Base-by-base conservation (phyloP, 2,888 invertebrate genomes). In the Stomorhina lunata region DNA sequence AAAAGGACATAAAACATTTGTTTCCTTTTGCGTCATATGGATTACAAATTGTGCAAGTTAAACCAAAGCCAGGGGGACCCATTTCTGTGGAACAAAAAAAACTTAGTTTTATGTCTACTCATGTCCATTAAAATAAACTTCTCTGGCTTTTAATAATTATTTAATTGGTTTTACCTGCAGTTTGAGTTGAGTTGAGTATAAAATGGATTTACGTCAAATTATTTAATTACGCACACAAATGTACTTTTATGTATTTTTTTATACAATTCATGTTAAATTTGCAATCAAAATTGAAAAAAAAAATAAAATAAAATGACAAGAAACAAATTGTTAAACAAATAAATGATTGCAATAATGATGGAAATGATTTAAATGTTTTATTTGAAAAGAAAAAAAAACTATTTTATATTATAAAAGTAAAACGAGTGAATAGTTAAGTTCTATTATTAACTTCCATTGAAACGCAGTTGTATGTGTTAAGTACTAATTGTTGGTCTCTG, bases 141-240 rank as follows among this genome's bases (percentile, higher is more conserved):
- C n/a, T n/a, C n/a, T n/a, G n/a, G n/a, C n/a, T n/a, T n/a, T n/a
- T n/a, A n/a, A n/a, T n/a, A n/a, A n/a, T n/a, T n/a, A n/a, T n/a
- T 10, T 22, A 45, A 10, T 40, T 48, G 40, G 57, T 50, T 68
- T 40, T 34, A 50, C 29, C 48, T 68, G 22, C 29, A 59, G 59
- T 37, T 50, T 37, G 59, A 40, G 50, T 25, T 50, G n/a, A n/a
- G n/a, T n/a, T n/a, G n/a, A n/a, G n/a, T n/a, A n/a, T n/a, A n/a
- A 40, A 27, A 59, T 40, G 40, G 59, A 61, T 77, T 77, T 69
- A 10, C 69, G 63, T 69, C 61, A 55, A 45, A 69, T 53, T 25
- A 61, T 45, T 69, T 45, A 55, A 78, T 63, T 63, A 53, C 45
- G 27, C 45, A 43, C 48, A 43, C 32, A 43, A 53, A 17, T 61